These are phyloP conservation scores for Actias luna DNA, from an alignment of 2,888 invertebrate genomes.

Conservation along the genomic window DNA sequence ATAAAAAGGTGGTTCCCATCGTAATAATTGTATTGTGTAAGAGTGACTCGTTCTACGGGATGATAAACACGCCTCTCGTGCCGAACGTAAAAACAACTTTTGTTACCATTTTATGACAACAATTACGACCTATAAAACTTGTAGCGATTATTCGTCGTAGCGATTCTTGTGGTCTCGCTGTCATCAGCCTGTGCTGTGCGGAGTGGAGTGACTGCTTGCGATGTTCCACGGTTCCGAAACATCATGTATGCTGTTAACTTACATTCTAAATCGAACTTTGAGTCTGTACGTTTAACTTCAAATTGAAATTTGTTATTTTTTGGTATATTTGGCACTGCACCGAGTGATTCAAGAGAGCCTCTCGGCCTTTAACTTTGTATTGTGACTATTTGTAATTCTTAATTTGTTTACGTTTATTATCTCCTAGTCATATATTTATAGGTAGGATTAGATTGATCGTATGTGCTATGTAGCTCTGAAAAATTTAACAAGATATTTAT, in stretches of 20 bases:
- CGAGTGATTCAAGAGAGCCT: conserved; percentile 40
- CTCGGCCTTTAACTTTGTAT: conserved; percentile 60
- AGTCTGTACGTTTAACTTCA: conserved; percentile 38
- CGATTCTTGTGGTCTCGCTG: conserved; percentile 75
- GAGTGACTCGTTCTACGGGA: conserved; percentile 65
- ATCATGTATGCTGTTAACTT: conserved; percentile 35
- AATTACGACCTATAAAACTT: conserved; percentile 81
- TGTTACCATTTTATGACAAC: conserved; percentile 81
- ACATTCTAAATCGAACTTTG: conserved; percentile 50
- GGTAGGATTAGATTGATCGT: too few relatives aligned
- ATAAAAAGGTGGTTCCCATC: conserved; percentile 70
- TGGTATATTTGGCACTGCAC: conserved; percentile 22
- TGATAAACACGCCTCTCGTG: conserved; percentile 77
- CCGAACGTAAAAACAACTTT: conserved; percentile 78
- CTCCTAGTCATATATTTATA: conserved; percentile 27
- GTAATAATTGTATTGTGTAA: conserved; percentile 65
- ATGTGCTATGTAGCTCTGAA: conserved; percentile 25
- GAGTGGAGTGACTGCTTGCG: conserved; percentile 50
- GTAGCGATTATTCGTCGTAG: conserved; percentile 76
- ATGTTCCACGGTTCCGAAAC: conserved; percentile 30
- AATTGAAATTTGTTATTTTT: conserved; percentile 24
- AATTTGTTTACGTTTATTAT: conserved; percentile 20
- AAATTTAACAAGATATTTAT: conserved; percentile 4
- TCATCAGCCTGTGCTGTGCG: conserved; percentile 61
- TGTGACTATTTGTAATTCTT: conserved; percentile 55